These are phyloP conservation scores for Cataglyphis rosenhaueri DNA, from an alignment of 2,888 invertebrate species.

Conservation along the genomic window DNA sequence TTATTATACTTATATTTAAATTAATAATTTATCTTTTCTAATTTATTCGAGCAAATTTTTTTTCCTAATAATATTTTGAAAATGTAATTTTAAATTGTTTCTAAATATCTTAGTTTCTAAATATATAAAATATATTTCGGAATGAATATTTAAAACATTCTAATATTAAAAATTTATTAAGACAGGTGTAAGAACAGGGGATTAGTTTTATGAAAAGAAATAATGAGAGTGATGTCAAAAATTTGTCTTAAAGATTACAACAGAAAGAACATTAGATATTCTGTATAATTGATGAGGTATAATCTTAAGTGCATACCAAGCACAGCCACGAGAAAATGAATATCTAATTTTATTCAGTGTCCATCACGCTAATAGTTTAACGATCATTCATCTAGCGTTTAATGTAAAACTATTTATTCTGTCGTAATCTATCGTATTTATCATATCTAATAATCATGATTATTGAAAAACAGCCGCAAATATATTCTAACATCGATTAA, in stretches of 20 bases:
- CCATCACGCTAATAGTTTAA: constrained; percentile 15
- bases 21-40: background rate
- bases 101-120: background rate
- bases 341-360: constrained; percentile 23
- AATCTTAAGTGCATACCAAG: background rate
- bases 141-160: background rate
- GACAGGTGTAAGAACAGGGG: background rate
- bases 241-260: background rate
- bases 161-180: background rate
- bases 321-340: constrained; percentile 6
- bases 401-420: background rate
- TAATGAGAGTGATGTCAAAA: background rate
- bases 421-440: background rate
- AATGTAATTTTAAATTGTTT: background rate
- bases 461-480: background rate
- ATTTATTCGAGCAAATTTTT: background rate
- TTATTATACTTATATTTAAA: background rate
- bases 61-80: background rate
- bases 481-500: background rate
- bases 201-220: background rate
- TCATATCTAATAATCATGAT: background rate
- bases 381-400: constrained; percentile 12
- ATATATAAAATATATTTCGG: background rate
- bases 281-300: constrained; percentile 19
- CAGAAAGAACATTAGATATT: background rate